phyloP scores from a whole-genome alignment of 2,797 vertebrate genomes.

The Parauchenoglanis ngamensis region DNA sequence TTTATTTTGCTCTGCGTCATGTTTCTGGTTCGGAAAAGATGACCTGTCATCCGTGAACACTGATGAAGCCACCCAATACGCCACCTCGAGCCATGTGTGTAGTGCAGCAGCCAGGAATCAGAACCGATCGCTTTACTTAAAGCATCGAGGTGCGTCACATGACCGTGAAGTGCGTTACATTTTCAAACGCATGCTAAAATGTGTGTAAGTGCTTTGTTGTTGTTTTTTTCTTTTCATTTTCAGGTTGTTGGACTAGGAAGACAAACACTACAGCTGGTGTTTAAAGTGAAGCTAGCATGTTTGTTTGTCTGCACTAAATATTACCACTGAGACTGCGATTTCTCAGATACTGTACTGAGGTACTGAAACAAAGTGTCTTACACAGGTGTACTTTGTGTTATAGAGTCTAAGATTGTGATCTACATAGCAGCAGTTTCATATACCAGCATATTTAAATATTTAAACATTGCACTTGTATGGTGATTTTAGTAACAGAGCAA shows the following conservation, averaged over 20 bases:
- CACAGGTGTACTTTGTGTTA: neutral
- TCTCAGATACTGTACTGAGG: neutral
- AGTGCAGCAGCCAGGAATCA: neutral
- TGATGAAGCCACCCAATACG: neutral
- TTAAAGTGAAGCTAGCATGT: neutral
- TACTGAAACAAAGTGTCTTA: neutral
- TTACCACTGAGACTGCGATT: neutral
- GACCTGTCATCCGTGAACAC: too few relatives aligned
- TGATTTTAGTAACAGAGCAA: neutral
- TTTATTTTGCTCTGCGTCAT: neutral
- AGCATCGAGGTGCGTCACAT: neutral
- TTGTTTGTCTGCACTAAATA: neutral
- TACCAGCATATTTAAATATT: neutral
- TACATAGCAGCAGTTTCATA: neutral
- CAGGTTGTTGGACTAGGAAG: neutral
- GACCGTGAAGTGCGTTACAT: neutral
- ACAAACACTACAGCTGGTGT: neutral
- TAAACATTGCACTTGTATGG: neutral
- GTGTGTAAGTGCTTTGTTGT: neutral
- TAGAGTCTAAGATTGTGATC: neutral
- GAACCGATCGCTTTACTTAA: neutral
- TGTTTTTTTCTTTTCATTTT: neutral
- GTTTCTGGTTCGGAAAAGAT: neutral
- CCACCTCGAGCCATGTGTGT: neutral
- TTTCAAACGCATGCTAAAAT: neutral